phyloP scores from a whole-genome alignment of 2,113 vertebrate species.

The Amphiprion ocellaris region DNA sequence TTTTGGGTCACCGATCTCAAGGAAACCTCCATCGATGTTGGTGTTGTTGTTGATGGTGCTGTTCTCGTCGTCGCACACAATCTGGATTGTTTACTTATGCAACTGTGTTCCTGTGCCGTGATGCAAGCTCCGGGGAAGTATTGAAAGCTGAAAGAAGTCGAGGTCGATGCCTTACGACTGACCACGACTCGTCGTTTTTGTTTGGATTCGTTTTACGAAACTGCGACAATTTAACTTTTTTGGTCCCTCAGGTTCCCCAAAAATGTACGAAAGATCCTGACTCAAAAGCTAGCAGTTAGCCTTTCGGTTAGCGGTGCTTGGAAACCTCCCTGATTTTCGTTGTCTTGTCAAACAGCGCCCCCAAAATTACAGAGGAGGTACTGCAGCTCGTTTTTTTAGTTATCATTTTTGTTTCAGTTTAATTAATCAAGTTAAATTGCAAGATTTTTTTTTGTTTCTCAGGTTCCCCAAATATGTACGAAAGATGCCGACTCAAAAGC shows the following conservation, averaged over 20 bases:
- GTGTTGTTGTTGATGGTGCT: constrained; percentile 73
- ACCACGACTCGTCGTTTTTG: not conserved
- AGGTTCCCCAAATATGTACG: too few species aligned
- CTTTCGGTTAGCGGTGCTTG: too few species aligned
- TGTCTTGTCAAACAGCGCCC: not conserved
- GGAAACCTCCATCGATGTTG: constrained; percentile 64
- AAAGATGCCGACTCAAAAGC: too few species aligned
- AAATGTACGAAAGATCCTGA: too few species aligned
- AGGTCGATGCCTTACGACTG: constrained; percentile 70
- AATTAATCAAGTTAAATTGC: too few species aligned
- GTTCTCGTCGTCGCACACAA: constrained; percentile 70
- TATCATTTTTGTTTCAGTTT: too few species aligned
- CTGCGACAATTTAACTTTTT: too few species aligned
- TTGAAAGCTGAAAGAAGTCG: constrained; percentile 38
- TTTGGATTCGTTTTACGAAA: not conserved
- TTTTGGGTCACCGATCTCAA: constrained; percentile 53
- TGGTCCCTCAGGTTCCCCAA: too few species aligned
- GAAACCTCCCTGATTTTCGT: not conserved
- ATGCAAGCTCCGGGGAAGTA: constrained; percentile 63
- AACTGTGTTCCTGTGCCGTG: constrained; percentile 73
- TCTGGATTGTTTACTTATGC: constrained; percentile 78
- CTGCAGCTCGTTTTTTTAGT: not conserved
- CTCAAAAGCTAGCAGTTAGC: not conserved
- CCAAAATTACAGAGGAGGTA: not conserved
- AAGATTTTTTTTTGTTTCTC: too few species aligned